phyloP scores from a whole-genome alignment of 2,113 vertebrate genomes.

The Stigmatopora nigra region DNA sequence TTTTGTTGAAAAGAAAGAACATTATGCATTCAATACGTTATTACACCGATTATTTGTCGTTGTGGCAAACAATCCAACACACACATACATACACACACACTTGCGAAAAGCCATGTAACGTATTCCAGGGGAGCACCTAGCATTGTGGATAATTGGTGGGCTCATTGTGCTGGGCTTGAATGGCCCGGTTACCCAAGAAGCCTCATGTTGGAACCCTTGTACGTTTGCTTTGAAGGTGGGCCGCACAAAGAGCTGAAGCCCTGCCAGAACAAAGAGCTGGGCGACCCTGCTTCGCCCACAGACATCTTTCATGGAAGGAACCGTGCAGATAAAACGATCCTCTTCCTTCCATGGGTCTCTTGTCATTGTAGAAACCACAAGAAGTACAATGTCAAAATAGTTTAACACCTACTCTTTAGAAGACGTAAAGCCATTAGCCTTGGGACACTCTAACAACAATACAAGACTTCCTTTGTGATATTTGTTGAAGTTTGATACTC shows the following conservation, averaged over 20 bases:
- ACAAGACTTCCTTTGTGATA: background rate
- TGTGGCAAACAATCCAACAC: slow-evolving; percentile 33
- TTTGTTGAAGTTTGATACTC: background rate
- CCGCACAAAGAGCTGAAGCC: slow-evolving; percentile 69
- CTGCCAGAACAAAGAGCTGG: slow-evolving; percentile 65
- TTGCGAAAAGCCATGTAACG: slow-evolving; percentile 68
- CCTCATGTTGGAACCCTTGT: slow-evolving; percentile 74
- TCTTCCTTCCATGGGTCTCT: slow-evolving; percentile 36
- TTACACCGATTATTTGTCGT: background rate
- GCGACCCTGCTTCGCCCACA: slow-evolving; percentile 62
- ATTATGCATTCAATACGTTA: background rate
- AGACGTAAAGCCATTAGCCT: slow-evolving; percentile 12
- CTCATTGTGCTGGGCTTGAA: slow-evolving; percentile 72
- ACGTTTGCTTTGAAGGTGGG: slow-evolving; percentile 75
- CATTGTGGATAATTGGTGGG: slow-evolving; percentile 69
- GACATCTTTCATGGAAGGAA: slow-evolving; percentile 59
- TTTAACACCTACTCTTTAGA: slow-evolving; percentile 23
- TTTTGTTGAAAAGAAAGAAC: background rate
- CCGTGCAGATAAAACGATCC: slow-evolving; percentile 61
- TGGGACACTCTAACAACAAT: slow-evolving; percentile 10
- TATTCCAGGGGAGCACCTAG: slow-evolving; percentile 69
- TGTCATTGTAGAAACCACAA: slow-evolving; percentile 47
- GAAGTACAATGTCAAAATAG: slow-evolving; percentile 63
- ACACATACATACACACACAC: slow-evolving; percentile 24
- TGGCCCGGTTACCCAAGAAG: slow-evolving; percentile 74